Conservation (phyloP, 2,888 invertebrate species). For the Nipponacmea schrenckii region DNA sequence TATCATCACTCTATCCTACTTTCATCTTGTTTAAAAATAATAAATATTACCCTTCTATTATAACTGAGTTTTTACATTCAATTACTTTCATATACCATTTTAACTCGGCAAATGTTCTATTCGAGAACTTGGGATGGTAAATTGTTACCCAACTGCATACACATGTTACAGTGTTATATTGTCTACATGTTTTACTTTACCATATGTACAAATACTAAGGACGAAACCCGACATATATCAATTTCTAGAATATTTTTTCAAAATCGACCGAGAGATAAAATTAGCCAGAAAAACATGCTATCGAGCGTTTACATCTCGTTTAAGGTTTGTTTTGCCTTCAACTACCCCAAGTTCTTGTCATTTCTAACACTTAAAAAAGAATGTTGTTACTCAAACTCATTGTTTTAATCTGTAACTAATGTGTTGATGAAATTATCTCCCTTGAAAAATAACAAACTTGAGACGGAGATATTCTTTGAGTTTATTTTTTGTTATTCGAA, state of each 20-base stretch:
- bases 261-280: background rate
- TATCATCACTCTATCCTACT: no score
- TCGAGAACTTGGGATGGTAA: background rate
- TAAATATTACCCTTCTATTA: no score
- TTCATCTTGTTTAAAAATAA: no score
- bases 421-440: background rate
- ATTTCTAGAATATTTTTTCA: background rate
- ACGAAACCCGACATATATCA: constrained; percentile 6
- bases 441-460: background rate
- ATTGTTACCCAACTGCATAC: constrained; percentile 7
- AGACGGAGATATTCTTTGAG: background rate
- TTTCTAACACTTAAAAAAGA: constrained; percentile 1
- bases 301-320: constrained; percentile 1
- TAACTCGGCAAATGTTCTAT: no score
- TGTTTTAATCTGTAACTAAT: background rate
- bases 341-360: background rate
- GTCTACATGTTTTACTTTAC: background rate
- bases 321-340: constrained; percentile 4
- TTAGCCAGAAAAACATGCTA: background rate
- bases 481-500: background rate
- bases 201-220: background rate
- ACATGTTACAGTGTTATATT: background rate
- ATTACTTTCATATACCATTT: no score
- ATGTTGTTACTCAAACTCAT: background rate
- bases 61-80: no score